Base-by-base conservation (phyloP, 2,888 invertebrate genomes). In the Rhagophthalmus giganteus region DNA sequence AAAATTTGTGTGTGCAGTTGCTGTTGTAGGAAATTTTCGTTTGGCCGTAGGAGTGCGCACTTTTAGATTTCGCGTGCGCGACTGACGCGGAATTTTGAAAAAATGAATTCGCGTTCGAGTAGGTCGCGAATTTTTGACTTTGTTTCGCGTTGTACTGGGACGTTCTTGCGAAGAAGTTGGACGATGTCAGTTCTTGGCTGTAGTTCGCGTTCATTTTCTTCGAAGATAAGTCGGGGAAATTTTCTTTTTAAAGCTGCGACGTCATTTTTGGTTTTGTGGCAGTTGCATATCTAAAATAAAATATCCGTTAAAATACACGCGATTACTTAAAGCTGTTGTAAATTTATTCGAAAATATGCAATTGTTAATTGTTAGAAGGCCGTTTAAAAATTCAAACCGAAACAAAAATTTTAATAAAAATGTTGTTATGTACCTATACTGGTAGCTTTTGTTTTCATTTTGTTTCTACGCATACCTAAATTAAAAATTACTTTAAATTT, bases 1-100 rank as follows among this genome's bases (percentile, higher is more conserved):
- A 46, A 7, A 46, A 38, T 11, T 46, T 46, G 20, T 14, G 30
- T 2, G 46, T 13, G 15, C 33, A 34, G 10, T 28, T 44, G n/a
- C 27, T 14, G 11, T 10, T 9, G 14, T 20, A 45, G 6, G 28
- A 15, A 8, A 27, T 27, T 5, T 27, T 10, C 1, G 39, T 10
- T 15, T 27, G 39, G 2, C 39, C 39, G 8, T 15, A 39, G 15
- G 3, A 10, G 13, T n/a, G 20, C 8, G 24, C 8, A 20, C n/a
- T 20, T 9, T 26, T 27, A 10, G 39, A n/a, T 4, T 28, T 28
- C 2, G 16, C n/a, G 1, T 11, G 26, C 2, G 12, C 7, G n/a
- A n/a, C n/a, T n/a, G n/a, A n/a, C 7, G 39, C 1, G 1, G 28
- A 8, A 8, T 8, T 20, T 7, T 14, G 3, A 12, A 30, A 39